phyloP scores from a whole-genome alignment of 2,797 vertebrate species.

The Tragopan temminckii region DNA sequence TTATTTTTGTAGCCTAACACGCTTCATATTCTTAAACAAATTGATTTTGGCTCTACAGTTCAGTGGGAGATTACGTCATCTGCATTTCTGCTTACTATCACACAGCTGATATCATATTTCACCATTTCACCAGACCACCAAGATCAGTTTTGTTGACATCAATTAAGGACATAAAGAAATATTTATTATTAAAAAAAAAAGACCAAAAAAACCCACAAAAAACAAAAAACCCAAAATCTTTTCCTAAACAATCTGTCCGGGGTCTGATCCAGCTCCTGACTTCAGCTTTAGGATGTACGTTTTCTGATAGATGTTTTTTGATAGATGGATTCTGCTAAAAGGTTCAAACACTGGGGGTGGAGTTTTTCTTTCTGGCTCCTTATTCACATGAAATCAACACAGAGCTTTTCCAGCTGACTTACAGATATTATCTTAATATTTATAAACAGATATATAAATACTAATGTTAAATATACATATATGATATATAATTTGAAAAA shows the following conservation, averaged over 20 bases:
- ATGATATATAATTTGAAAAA: background rate
- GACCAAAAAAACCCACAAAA: no score
- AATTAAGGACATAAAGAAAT: background rate
- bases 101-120: constrained; percentile 5
- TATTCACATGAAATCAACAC: background rate
- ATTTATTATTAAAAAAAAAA: background rate
- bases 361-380: background rate
- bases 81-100: background rate
- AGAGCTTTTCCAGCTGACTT: background rate
- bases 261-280: background rate
- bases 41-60: constrained; percentile 20
- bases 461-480: no score
- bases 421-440: background rate
- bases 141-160: background rate
- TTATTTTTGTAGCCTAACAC: constrained; percentile 45
- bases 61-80: background rate
- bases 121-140: background rate
- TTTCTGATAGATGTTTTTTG: background rate
- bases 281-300: background rate
- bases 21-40: constrained; percentile 24
- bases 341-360: background rate
- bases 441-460: background rate
- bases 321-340: background rate
- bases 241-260: background rate
- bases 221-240: background rate